Percentiles rank a stretch among this genome's conserved stretches.
phyloP scores from a whole-genome alignment of 2,888 invertebrate species.

The Noctua janthe region DNA sequence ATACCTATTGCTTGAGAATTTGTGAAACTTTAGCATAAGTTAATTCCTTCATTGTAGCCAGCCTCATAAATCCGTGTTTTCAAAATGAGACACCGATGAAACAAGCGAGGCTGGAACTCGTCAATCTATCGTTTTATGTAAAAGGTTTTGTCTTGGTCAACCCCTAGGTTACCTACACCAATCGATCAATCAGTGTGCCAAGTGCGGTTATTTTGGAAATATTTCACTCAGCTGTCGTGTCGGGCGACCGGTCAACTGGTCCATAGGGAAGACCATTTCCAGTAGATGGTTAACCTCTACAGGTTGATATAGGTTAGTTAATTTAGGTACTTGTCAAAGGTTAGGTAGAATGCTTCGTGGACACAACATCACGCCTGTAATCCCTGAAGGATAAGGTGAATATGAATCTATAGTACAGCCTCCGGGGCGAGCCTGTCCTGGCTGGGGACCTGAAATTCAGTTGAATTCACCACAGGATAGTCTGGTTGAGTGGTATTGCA shows the following conservation, averaged over 20 bases:
- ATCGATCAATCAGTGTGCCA: constrained; percentile 39
- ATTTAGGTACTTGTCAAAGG: neutral
- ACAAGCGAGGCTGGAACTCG: neutral
- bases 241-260: constrained; percentile 27
- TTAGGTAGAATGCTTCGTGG: neutral
- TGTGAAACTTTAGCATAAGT: neutral
- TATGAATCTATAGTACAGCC: neutral
- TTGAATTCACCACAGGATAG: no score
- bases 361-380: neutral
- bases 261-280: constrained; percentile 30
- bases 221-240: constrained; percentile 48
- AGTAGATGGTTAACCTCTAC: neutral
- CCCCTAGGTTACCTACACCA: neutral
- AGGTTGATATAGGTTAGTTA: constrained; percentile 8
- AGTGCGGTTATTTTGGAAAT: constrained; percentile 50
- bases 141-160: constrained; percentile 2
- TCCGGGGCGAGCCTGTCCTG: no score
- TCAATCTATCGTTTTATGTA: neutral
- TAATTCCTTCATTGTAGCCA: neutral
- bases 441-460: no score
- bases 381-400: no score
- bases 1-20: neutral
- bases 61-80: neutral
- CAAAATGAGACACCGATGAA: neutral
- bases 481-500: no score